A percentile compares a stretch with the other conserved stretches of the same genome.
These are phyloP conservation scores for Platyrinchus mystaceus DNA, from an alignment of 2,797 vertebrate genomes.

Conservation along the genomic window DNA sequence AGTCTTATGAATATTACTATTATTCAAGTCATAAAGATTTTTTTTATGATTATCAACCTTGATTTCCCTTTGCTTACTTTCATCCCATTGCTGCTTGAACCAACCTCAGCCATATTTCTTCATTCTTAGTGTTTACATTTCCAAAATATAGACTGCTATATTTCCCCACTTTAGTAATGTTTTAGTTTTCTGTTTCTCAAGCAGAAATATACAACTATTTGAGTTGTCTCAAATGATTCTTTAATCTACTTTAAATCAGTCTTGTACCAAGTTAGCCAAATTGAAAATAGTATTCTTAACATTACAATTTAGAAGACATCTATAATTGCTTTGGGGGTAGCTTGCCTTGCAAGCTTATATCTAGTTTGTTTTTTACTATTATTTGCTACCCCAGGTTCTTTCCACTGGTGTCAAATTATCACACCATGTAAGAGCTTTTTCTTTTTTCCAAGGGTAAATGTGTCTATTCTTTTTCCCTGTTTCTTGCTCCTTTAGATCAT, in stretches of 20 bases:
- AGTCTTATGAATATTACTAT: constrained; percentile 39
- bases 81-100: background rate
- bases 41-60: constrained; percentile 42
- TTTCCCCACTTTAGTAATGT: background rate
- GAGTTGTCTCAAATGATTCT: background rate
- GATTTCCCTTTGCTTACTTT: constrained; percentile 31
- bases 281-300: background rate
- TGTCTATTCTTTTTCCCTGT: background rate
- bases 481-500: constrained; percentile 28
- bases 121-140: background rate
- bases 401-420: background rate
- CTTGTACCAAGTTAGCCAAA: background rate
- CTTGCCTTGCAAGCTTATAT: background rate
- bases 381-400: background rate
- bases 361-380: background rate
- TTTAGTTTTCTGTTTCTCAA: background rate
- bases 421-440: background rate
- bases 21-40: constrained; percentile 41
- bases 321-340: background rate
- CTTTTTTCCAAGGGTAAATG: background rate
- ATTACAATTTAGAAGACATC: background rate
- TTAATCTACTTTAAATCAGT: constrained; percentile 22
- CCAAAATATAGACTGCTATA: background rate
- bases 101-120: background rate
- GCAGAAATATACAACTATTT: background rate